phyloP scores from a whole-genome alignment of 2,888 invertebrate genomes.

The Pheosia tremula region DNA sequence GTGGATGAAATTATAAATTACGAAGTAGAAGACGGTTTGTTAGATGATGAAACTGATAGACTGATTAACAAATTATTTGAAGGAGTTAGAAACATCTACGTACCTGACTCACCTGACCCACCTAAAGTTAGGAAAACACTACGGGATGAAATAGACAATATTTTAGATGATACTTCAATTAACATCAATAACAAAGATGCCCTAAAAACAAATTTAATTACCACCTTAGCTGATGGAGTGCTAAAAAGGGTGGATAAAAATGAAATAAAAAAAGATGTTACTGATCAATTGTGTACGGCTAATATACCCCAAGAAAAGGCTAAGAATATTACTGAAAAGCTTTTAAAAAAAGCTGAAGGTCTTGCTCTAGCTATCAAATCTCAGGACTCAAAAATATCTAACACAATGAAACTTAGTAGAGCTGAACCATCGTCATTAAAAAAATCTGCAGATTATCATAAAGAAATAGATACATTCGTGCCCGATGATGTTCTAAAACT shows the following conservation, averaged over 20 bases:
- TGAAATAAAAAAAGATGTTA: slow-evolving; percentile 21
- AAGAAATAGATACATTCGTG: neutral
- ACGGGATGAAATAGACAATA: slow-evolving; percentile 2
- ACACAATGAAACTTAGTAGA: neutral
- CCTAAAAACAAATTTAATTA: slow-evolving; percentile 2
- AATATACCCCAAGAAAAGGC: slow-evolving; percentile 24
- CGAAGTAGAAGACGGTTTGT: slow-evolving; percentile 8
- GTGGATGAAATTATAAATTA: slow-evolving; percentile 12
- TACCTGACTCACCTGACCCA: neutral
- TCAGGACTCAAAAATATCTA: neutral
- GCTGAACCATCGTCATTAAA: neutral
- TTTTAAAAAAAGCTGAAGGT: slow-evolving; percentile 19
- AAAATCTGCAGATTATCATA: neutral
- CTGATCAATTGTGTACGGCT: slow-evolving; percentile 25
- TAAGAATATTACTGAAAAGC: slow-evolving; percentile 18
- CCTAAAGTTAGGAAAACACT: neutral
- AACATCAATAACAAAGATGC: slow-evolving; percentile 7
- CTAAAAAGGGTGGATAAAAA: neutral
- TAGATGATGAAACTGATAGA: slow-evolving; percentile 10
- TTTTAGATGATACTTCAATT: slow-evolving; percentile 2
- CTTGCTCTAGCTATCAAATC: slow-evolving; percentile 8
- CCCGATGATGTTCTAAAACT: neutral
- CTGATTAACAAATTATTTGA: slow-evolving; percentile 2
- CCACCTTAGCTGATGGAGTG: neutral
- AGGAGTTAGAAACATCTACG: neutral